Evolutionary conservation across 2,113 vertebrate genomes (phyloP), one percentile per base, ranked within the genome.

Genomic region (Hemichromis elongatus): DNA sequence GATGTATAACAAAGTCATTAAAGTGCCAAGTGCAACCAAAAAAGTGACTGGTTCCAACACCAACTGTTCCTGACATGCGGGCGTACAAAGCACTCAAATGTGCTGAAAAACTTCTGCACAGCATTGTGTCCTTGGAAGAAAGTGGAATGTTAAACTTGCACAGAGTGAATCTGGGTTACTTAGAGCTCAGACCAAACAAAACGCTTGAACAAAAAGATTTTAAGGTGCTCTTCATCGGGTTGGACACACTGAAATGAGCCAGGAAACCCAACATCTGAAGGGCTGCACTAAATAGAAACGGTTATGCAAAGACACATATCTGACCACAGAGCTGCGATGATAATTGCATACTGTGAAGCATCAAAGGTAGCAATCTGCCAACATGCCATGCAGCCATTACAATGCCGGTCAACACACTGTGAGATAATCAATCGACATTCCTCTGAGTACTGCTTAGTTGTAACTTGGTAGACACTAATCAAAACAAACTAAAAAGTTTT

Each of bases 371-470:
- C 16, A 59, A 83, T 90, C 75, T 79, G 47, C 42, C 59, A 47
- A 55, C 47, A 45, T 80, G 68, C 84, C 87, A 70, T 16, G 26
- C 8, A 78, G 86, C 73, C 40, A 79, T 40, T 59, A 68, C 55
- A 24, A 16, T 56, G 30, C 21, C 63, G 19, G 9, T 78, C 28
- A 75, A n/a, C 37, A 66, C 12, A 2, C 59, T 21, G 35, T 5
- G 13, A 86, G 78, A 88, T 28, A 86, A 86, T 86, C 91, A 80
- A 70, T 87, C 77, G 78, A 77, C 83, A 78, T 77, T 83, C 9
- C 84, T 88, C 83, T 79, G 35, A 86, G n/a, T 47, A n/a, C 33
- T 26, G 24, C 50, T 78, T 45, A 53, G 16, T 63, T 18, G 70
- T 70, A 86, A 79, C 70, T 53, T 30, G 80, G 73, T 35, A 50